phyloP scores from a whole-genome alignment of 2,113 vertebrate genomes.

The Zosterops pallidus region DNA sequence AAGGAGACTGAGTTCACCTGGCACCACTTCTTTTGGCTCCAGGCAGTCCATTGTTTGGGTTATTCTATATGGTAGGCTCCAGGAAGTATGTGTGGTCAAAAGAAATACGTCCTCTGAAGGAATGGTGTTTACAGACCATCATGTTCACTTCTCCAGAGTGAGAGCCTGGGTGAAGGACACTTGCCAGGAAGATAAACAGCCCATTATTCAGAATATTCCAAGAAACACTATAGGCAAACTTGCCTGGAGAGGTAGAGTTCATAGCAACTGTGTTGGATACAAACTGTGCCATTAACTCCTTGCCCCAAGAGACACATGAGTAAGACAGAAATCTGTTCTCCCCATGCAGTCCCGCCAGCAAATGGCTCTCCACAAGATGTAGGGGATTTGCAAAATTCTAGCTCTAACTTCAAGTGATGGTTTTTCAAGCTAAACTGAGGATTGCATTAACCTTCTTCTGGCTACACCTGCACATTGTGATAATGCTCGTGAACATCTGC shows the following conservation, averaged over 20 bases:
- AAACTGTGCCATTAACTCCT: neutral
- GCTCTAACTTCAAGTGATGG: neutral
- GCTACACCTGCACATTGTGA: neutral
- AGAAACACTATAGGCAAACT: neutral
- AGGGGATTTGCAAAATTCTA: neutral
- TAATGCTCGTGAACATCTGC: neutral
- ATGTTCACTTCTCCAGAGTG: neutral
- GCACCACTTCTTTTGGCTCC: neutral
- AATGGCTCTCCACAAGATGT: neutral
- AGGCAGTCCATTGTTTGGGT: neutral
- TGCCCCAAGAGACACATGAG: accelerated
- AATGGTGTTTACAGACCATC: neutral
- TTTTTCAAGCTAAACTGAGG: neutral
- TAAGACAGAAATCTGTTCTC: neutral
- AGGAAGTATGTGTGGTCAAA: neutral
- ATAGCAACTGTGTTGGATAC: neutral
- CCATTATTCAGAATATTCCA: neutral
- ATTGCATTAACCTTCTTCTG: neutral
- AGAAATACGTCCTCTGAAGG: neutral
- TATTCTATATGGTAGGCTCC: neutral
- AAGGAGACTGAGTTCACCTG: neutral
- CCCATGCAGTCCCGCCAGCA: neutral
- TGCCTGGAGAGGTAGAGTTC: neutral
- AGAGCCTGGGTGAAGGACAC: neutral
- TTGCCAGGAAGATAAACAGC: neutral